These are phyloP conservation scores for Crossoptilon crossoptilon DNA, from an alignment of 2,797 vertebrate genomes.

Conservation along the genomic window DNA sequence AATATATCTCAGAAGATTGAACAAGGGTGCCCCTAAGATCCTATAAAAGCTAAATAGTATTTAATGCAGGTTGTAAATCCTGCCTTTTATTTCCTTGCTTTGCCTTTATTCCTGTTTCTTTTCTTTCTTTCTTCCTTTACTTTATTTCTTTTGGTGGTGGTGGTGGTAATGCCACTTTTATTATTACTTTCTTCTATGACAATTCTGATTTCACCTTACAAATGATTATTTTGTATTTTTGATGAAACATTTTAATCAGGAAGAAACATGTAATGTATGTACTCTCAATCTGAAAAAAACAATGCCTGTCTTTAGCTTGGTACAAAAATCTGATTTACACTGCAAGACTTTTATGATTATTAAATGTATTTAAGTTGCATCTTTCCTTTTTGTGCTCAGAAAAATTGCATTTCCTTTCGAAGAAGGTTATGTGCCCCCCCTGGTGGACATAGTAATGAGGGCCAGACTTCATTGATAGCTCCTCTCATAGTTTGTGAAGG, in stretches of 20 bases:
- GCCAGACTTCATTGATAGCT: not conserved
- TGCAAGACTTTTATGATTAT: not conserved
- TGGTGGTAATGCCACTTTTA: not conserved
- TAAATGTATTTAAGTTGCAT: not conserved
- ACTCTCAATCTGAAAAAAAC: not conserved
- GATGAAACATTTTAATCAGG: not conserved
- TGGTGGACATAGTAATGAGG: constrained; percentile 21
- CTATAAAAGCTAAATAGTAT: not conserved
- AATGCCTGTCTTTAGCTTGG: not conserved
- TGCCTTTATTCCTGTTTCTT: not conserved
- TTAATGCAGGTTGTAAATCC: not conserved
- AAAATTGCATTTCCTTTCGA: not conserved
- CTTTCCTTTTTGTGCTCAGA: not conserved
- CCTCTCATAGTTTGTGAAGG: not conserved
- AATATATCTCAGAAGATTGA: not conserved
- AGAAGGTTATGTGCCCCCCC: constrained; percentile 30
- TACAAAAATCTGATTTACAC: not conserved
- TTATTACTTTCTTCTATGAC: not conserved
- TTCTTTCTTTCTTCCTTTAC: not conserved
- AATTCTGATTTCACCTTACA: not conserved
- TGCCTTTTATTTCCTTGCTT: not conserved
- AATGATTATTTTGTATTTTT: not conserved
- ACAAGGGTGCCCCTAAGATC: not conserved
- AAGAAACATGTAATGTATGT: not conserved
- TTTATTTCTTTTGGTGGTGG: not conserved